Evolutionary conservation across 2,797 vertebrate species (phyloP).

Genomic region (Falco novaeseelandiae): DNA sequence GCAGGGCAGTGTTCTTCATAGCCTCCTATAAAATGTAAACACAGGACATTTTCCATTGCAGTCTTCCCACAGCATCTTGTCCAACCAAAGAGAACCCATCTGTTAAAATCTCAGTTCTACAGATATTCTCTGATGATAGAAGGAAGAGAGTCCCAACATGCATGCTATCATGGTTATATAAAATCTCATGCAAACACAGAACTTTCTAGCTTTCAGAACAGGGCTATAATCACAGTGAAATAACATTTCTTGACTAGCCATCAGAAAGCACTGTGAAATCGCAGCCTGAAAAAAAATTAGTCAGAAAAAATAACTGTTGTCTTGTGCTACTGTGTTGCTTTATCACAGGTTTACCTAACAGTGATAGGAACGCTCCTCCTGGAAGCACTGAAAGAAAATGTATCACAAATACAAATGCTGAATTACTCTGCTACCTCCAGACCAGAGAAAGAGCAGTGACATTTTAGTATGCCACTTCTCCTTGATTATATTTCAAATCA

Average conservation of each 20-base stretch:
- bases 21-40: background rate
- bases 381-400: background rate
- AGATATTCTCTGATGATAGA: background rate
- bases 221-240: background rate
- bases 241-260: background rate
- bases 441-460: background rate
- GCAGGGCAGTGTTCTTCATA: background rate
- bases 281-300: background rate
- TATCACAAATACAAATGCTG: background rate
- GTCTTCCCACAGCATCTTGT: background rate
- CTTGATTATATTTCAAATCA: background rate
- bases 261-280: background rate
- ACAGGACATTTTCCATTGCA: background rate
- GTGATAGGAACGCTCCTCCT: background rate
- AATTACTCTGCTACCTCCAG: background rate
- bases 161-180: background rate
- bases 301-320: fast-evolving
- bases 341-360: fast-evolving
- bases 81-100: background rate
- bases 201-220: background rate
- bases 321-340: background rate
- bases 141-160: background rate
- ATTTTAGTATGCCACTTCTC: background rate
- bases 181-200: background rate
- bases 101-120: background rate